Evolutionary conservation across 2,888 invertebrate species (phyloP), one percentile per base, ranked within the genome.

Genomic region (Bombyx huttoni): DNA sequence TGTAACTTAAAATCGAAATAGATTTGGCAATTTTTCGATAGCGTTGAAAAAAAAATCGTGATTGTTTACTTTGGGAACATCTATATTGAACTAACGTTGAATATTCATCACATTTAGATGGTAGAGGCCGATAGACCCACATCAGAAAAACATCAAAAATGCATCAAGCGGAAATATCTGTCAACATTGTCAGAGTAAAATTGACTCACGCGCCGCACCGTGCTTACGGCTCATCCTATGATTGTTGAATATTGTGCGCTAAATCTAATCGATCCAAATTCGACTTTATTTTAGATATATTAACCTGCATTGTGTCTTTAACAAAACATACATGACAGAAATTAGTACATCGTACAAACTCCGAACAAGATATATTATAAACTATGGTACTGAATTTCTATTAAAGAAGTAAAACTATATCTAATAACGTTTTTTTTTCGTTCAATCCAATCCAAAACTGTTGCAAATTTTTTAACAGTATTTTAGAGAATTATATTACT

Each of bases 101-200:
- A 87, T 86, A 86, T 87, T 88, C 85, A 86, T 84, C 82, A 84
- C 86, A 81, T 87, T 88, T 85, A 87, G 88, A 88, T 88, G 83
- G 83, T 72, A 76, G 68, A 71, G 78, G 69, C 75, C 80, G 88
- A 88, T 88, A 86, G 87, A 87, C 88, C 87, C 87, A 86, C 87
- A 88, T 88, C 88, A 88, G 86, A 88, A 88, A 87, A 88, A 88
- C 88, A 88, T 88, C 88, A 88, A 88, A 87, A 88, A 88, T 88
- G 87, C 88, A 88, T 88, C 88, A 88, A 82, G 87, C 88, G 88
- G 88, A 88, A 88, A 85, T 79, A 82, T 81, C 75, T 73, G 73
- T 74, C 75, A 77, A 80, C 78, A 83, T 77, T 82, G 78, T 81
- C 71, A 70, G 73, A 77, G 73, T 78, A 79, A 82, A 84, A 81